Base-by-base conservation (phyloP, 2,888 invertebrate genomes). In the Lampropteryx suffumata region DNA sequence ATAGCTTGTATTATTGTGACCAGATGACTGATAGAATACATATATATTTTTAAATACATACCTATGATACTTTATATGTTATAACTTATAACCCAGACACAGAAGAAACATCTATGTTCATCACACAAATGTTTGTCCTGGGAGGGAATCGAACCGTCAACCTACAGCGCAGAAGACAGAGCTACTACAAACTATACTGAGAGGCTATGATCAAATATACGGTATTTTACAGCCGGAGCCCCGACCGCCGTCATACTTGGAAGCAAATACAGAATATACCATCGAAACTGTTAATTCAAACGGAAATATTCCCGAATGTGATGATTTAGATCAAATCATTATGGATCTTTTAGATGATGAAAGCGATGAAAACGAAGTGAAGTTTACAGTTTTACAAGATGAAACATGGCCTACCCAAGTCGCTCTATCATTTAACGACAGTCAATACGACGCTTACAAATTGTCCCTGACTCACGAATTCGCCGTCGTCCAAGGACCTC, bases 401-500 rank as follows among this genome's bases (percentile, higher is more conserved):
- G 59, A 64, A 2, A 74, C 77, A 1, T 93, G 93, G 91, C 93
- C 93, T 0, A 59, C 71, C 0, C 66, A 74, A 42, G 64, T 76
- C 12, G 62, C 82, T 27, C 61, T 93, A 9, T 69, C 79, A 30
- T 81, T 96, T 8, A 94, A 96, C 73, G 77, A 86, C 14, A 92
- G 92, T 49, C 97, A 97, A 72, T 84, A 87, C 45, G 71, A 76
- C 8, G 96, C 97, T 0, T 93, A 93, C 64, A 84, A 91, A 59
- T 82, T 92, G 10, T 94, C 95, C 0, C 73, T 97, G 4, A 93
- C 92, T 0, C 91, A 92, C 54, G 94, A 96, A 71, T 92, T 96
- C 61, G 92, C 92, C 0, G 90, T 96, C 1, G 95, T 97, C 59
- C 96, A 97, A 82, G 96, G 97, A 0, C 96, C 97, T 1, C 97